Base-by-base conservation (phyloP, 2,113 vertebrate genomes). In the Catagonus wagneri region DNA sequence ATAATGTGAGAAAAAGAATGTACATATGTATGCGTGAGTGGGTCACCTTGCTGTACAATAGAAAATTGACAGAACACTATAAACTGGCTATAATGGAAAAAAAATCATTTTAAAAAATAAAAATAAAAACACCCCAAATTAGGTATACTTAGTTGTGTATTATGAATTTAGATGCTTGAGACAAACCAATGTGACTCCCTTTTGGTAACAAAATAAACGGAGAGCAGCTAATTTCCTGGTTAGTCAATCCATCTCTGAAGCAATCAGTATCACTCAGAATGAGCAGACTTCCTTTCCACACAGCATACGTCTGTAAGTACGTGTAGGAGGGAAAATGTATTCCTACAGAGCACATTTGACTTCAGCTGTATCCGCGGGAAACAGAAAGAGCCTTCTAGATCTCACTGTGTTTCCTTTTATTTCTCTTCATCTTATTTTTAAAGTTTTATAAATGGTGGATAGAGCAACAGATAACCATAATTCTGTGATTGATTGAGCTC, bases 381-480 rank as follows among this genome's bases (percentile, higher is more conserved):
- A 76, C 56, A 71, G 69, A 92, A 95, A 93, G 54, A 93, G 29
- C 11, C n/a, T n/a, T 96, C 78, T 76, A 79, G 44, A 44, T 60
- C 16, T 93, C 32, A 81, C 50, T 72, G 19, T 61, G 34, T 56
- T 94, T 86, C 58, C 44, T 32, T 71, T 27, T 78, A 29, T 86
- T 93, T 80, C 2, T 60, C 14, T 93, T 80, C 27, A 65, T 80
- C 32, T 71, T 71, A 27, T 72, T 80, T 79, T 32, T 92, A 44
- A 84, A 84, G 20, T 63, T 79, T 93, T 63, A 32, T 44, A 19
- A 15, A 23, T 39, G 90, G 50, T 86, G 79, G n/a, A 74, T 5
- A 75, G 15, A 85, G 29, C 54, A 89, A 83, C 25, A 61, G 56
- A 79, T 78, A 14, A 66, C 50, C 8, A 44, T 44, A 44, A 44